Conservation (phyloP, 2,797 vertebrate genomes). For the Scarus forsteni region DNA sequence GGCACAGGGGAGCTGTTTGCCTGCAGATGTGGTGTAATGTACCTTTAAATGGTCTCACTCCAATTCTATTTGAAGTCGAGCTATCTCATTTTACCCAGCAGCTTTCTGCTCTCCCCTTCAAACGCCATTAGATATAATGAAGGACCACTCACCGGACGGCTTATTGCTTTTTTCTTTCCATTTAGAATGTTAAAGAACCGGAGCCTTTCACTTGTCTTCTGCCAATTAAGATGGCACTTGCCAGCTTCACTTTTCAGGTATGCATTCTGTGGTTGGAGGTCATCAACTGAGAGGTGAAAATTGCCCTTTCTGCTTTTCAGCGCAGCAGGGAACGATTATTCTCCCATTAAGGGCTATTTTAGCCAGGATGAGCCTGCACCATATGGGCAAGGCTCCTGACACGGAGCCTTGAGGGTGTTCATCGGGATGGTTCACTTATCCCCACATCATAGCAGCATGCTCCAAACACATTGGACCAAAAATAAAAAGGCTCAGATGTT, state of each 20-base stretch:
- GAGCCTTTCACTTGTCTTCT: constrained; percentile 46
- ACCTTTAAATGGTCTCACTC: constrained; percentile 61
- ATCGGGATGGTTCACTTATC: constrained; percentile 49
- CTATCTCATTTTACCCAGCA: constrained; percentile 58
- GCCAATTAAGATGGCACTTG: constrained; percentile 46
- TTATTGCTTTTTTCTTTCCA: not conserved
- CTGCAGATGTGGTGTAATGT: constrained; percentile 48
- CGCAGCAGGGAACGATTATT: constrained; percentile 79
- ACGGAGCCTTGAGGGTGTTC: constrained; percentile 60
- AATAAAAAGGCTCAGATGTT: constrained; percentile 43
- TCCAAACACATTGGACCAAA: constrained; percentile 54
- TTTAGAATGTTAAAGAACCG: constrained; percentile 45
- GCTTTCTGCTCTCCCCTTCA: constrained; percentile 9
- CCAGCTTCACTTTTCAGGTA: constrained; percentile 64
- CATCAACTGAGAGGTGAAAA: constrained; percentile 48
- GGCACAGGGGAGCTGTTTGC: constrained; percentile 9
- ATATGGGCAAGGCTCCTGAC: constrained; percentile 51
- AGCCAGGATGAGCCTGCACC: constrained; percentile 37
- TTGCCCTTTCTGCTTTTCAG: constrained; percentile 42
- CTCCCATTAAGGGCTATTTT: constrained; percentile 71
- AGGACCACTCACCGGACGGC: constrained; percentile 19
- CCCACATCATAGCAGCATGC: constrained; percentile 41
- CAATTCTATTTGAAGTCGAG: constrained; percentile 63
- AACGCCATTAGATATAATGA: constrained; percentile 46
- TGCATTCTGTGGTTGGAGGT: constrained; percentile 42